phyloP scores from a whole-genome alignment of 2,113 vertebrate species.

The Stegastes partitus region DNA sequence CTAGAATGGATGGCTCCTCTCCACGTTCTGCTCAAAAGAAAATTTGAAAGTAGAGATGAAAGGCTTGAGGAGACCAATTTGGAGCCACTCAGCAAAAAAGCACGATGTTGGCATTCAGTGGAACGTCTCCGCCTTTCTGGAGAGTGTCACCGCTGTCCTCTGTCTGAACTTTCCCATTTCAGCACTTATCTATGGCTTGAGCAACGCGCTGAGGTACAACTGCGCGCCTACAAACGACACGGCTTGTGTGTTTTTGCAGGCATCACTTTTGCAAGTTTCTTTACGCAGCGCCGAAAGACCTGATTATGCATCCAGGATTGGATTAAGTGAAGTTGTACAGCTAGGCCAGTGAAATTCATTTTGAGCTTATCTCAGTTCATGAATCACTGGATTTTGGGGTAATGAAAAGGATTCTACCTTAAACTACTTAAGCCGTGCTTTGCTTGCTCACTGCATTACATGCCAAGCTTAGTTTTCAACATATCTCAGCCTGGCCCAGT shows the following conservation, averaged over 20 bases:
- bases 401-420: neutral
- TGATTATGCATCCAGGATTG: neutral
- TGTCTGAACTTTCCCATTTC: constrained; percentile 38
- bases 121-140: constrained; percentile 5
- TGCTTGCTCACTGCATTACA: neutral
- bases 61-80: constrained; percentile 19
- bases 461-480: too few species aligned
- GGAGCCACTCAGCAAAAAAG: constrained; percentile 26
- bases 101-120: neutral
- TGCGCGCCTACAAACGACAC: neutral
- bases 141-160: constrained; percentile 46
- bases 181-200: neutral
- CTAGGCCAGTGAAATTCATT: neutral
- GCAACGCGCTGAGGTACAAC: neutral
- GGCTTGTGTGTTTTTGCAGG: constrained; percentile 1
- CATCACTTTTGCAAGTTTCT: neutral
- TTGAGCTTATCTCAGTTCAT: neutral
- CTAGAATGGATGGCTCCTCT: neutral
- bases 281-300: neutral
- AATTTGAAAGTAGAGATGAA: constrained; percentile 11
- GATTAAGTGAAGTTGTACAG: neutral
- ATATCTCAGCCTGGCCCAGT: too few species aligned
- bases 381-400: constrained; percentile 8
- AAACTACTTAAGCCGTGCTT: neutral
- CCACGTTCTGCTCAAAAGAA: neutral